Evolutionary conservation across 2,797 vertebrate species (phyloP).

Genomic region (Molossus molossus): DNA sequence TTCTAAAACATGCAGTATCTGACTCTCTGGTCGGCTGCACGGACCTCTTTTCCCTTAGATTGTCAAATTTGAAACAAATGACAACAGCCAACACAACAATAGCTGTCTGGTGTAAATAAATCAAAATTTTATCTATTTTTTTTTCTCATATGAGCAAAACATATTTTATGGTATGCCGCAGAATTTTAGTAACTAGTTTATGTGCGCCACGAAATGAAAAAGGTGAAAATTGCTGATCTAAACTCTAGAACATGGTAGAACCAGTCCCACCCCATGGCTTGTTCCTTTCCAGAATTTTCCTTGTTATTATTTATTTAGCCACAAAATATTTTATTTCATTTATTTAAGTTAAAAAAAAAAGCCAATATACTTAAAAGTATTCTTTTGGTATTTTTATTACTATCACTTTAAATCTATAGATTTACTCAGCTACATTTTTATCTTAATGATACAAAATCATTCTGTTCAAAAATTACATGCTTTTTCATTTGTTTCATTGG

Average conservation of each 20-base stretch:
- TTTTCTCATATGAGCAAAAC: too few relatives aligned
- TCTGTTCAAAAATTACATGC: neutral
- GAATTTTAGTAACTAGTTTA: too few relatives aligned
- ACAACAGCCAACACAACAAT: too few relatives aligned
- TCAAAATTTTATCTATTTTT: too few relatives aligned
- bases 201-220: too few relatives aligned
- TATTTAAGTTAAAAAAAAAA: neutral
- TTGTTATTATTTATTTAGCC: neutral
- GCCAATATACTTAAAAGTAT: neutral
- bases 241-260: neutral
- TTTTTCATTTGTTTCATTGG: neutral
- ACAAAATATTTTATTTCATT: neutral
- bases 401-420: neutral
- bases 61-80: too few relatives aligned
- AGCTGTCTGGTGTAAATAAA: too few relatives aligned
- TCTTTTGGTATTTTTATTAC: neutral
- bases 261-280: too few relatives aligned
- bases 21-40: too few relatives aligned
- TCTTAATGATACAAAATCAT: neutral
- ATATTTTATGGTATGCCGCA: too few relatives aligned
- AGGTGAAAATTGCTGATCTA: neutral
- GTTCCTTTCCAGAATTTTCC: neutral
- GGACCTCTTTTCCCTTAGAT: too few relatives aligned
- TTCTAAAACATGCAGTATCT: too few relatives aligned
- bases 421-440: neutral